Evolutionary conservation across 1,140 invertebrate species (phyloP).

Genomic region (Macrobrachium rosenbergii): DNA sequence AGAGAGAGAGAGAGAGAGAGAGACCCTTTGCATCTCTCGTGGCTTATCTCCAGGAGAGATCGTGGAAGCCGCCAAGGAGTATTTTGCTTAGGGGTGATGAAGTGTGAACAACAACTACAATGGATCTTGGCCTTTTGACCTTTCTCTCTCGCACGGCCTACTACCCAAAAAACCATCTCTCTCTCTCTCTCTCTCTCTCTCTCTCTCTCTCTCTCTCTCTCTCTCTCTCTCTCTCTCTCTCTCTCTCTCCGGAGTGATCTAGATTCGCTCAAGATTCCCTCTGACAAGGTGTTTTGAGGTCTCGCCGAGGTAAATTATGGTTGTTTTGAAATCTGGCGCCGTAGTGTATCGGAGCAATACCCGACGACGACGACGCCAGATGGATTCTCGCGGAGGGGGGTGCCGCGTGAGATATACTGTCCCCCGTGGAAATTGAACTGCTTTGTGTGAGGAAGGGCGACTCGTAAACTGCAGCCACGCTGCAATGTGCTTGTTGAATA

Average conservation of each 20-base stretch:
- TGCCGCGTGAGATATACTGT: constrained; percentile 38
- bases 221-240: neutral
- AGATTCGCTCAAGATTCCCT: too few relatives aligned
- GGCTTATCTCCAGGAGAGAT: too few relatives aligned
- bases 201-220: neutral
- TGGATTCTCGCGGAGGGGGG: constrained; percentile 8
- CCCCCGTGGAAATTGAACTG: constrained; percentile 57
- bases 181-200: neutral
- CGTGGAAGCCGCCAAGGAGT: too few relatives aligned
- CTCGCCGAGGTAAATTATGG: neutral
- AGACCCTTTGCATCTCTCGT: neutral
- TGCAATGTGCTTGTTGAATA: constrained; percentile 57
- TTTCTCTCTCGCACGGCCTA: neutral
- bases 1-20: too few relatives aligned
- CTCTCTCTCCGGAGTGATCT: neutral
- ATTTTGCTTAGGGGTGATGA: too few relatives aligned
- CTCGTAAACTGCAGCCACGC: constrained; percentile 36
- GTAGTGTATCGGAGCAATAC: too few relatives aligned
- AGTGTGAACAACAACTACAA: too few relatives aligned
- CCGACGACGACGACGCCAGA: neutral
- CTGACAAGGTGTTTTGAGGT: constrained; percentile 35
- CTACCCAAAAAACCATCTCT: too few relatives aligned
- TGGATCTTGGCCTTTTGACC: too few relatives aligned
- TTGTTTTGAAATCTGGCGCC: too few relatives aligned
- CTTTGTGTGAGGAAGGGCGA: constrained; percentile 57